A percentile compares a stretch with the other conserved stretches of the same genome.
Conservation (phyloP, 2,888 invertebrate species). For the Anticlea derivata region DNA sequence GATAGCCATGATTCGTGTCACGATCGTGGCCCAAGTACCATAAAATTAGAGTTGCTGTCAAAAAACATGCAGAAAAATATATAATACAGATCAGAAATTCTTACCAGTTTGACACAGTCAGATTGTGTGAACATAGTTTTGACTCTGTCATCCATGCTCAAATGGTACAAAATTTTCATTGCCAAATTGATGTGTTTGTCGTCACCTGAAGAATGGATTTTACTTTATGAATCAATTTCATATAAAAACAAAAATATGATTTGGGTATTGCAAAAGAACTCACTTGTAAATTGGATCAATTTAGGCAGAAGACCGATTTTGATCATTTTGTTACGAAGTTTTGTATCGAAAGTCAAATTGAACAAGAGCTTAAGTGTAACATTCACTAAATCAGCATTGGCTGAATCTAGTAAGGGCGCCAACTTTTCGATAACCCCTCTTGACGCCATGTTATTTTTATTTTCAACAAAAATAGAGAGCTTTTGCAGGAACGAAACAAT, state of each 20-base stretch:
- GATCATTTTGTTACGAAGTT: conserved; percentile 94
- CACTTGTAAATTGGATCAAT: conserved; percentile 93
- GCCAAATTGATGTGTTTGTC: conserved; percentile 91
- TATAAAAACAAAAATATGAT: background rate
- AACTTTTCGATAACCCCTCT: conserved; percentile 92
- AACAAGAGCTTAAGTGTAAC: conserved; percentile 94
- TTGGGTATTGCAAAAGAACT: conserved; percentile 48
- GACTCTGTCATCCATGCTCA: conserved; percentile 97
- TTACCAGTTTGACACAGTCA: conserved; percentile 94
- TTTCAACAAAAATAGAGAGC: conserved; percentile 96
- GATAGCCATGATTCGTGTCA: no score
- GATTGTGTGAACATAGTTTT: conserved; percentile 97
- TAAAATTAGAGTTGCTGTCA: no score
- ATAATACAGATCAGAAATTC: conserved; percentile 31
- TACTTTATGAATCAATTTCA: background rate
- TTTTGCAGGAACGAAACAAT: conserved; percentile 97
- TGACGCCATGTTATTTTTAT: conserved; percentile 95
- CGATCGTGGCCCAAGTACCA: no score
- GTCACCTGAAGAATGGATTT: conserved; percentile 82
- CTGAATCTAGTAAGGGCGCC: conserved; percentile 88
- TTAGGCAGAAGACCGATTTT: conserved; percentile 94
- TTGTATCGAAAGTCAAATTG: conserved; percentile 97
- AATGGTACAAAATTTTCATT: conserved; percentile 94
- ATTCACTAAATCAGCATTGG: conserved; percentile 89
- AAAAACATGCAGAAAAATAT: no score